A percentile compares a stretch with the other conserved stretches of the same genome.
Evolutionary conservation across 2,797 vertebrate genomes (phyloP).

Genomic region (Halcyon badia): DNA sequence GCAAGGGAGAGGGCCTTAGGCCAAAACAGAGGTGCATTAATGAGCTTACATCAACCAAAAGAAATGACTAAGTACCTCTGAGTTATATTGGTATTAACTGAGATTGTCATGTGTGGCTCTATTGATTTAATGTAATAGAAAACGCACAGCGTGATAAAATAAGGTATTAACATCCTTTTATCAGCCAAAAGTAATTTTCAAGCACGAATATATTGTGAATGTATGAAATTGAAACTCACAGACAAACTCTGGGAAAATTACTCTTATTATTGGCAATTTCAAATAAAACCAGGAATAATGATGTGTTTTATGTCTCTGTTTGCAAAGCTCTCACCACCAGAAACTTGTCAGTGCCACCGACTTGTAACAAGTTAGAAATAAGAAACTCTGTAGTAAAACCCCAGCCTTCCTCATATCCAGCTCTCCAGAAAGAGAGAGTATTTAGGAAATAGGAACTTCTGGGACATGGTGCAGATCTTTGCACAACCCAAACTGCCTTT

Average conservation of each 20-base stretch:
- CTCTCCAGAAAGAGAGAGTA: background rate
- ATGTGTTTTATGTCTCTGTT: slow-evolving; percentile 14
- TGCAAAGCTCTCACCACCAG: background rate
- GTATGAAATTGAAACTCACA: slow-evolving; percentile 24
- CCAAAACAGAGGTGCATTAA: slow-evolving; percentile 46
- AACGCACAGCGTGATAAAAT: slow-evolving; percentile 28
- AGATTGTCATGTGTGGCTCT: background rate
- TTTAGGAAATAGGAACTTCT: background rate
- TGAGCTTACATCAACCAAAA: slow-evolving; percentile 20
- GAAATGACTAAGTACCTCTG: slow-evolving; percentile 44
- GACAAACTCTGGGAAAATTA: slow-evolving; percentile 10
- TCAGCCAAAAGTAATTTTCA: slow-evolving; percentile 46
- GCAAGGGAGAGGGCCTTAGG: background rate
- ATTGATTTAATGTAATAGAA: slow-evolving; percentile 49
- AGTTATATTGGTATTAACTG: slow-evolving; percentile 48
- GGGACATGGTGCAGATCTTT: background rate
- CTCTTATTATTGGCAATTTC: slow-evolving; percentile 32
- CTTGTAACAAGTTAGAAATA: background rate
- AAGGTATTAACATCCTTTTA: slow-evolving; percentile 45
- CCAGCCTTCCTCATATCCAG: background rate
- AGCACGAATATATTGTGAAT: slow-evolving; percentile 40
- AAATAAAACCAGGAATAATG: slow-evolving; percentile 21
- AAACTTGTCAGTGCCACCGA: background rate
- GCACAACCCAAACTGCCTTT: background rate
- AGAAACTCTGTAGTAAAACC: background rate